These are phyloP conservation scores for Sebastes melanostomus DNA, from an alignment of 2,797 vertebrate genomes.

Conservation along the genomic window DNA sequence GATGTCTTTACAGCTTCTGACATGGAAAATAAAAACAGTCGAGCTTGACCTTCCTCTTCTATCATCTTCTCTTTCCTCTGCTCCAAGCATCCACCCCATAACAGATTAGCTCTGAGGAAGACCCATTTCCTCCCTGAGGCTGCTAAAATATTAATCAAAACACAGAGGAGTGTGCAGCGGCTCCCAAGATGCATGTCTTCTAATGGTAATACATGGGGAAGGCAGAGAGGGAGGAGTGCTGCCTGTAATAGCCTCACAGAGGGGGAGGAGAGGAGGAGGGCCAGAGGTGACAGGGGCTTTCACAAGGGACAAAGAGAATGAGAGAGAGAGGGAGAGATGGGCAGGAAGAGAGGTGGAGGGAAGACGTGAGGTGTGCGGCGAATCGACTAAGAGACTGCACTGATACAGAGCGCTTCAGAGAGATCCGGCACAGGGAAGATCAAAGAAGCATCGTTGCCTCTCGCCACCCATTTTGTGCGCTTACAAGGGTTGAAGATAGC, in stretches of 20 bases:
- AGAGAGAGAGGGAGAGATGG: conserved; percentile 64
- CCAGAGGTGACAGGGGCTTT: conserved; percentile 80
- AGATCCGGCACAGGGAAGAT: conserved; percentile 55
- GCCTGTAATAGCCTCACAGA: conserved; percentile 87
- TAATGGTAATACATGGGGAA: conserved; percentile 91
- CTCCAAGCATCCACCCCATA: conserved; percentile 85
- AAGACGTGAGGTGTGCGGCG: conserved; percentile 77
- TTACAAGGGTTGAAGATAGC: conserved; percentile 49
- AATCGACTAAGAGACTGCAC: conserved; percentile 69
- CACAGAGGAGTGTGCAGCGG: conserved; percentile 91
- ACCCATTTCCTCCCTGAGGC: conserved; percentile 92
- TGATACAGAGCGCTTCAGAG: conserved; percentile 57
- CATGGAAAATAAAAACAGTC: conserved; percentile 72
- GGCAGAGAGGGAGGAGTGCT: conserved; percentile 88
- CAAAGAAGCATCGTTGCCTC: conserved; percentile 62
- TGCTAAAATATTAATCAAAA: conserved; percentile 99
- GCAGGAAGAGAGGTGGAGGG: conserved; percentile 64
- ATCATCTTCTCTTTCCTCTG: conserved; percentile 76
- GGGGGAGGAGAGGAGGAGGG: conserved; percentile 83
- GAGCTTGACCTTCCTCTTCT: conserved; percentile 76
- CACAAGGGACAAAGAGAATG: conserved; percentile 75
- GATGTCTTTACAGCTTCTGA: conserved; percentile 69
- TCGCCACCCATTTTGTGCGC: conserved; percentile 46
- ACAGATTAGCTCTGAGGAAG: conserved; percentile 94
- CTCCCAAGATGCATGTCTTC: conserved; percentile 93